A percentile compares a stretch with the other conserved stretches of the same genome.
These are phyloP conservation scores for Liparis tanakae DNA, from an alignment of 2,797 vertebrate genomes.

Conservation along the genomic window DNA sequence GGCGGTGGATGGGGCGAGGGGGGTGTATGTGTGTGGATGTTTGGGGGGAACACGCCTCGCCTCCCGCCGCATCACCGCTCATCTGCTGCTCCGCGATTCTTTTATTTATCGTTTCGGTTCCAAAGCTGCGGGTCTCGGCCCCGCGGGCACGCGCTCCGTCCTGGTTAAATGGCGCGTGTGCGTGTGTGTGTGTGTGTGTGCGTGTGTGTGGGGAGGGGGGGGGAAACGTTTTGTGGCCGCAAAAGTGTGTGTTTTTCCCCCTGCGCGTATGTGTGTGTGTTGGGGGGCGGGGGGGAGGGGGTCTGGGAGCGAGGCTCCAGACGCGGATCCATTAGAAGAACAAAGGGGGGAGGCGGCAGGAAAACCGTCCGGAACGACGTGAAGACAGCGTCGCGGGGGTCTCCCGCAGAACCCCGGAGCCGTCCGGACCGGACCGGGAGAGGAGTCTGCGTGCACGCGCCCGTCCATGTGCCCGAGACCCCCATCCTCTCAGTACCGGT, in stretches of 20 bases:
- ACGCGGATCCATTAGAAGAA: slow-evolving; percentile 77
- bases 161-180: not conserved
- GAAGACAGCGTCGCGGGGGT: not conserved
- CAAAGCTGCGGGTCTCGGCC: no score
- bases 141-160: no score
- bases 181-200: no score
- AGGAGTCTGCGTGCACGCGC: no score
- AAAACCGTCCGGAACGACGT: slow-evolving; percentile 12
- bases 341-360: slow-evolving; percentile 60
- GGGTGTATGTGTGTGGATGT: slow-evolving; percentile 43
- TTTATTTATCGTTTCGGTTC: no score
- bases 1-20: slow-evolving; percentile 14
- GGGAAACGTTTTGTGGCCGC: not conserved
- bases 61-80: slow-evolving; percentile 56
- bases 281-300: slow-evolving; percentile 26
- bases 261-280: slow-evolving; percentile 38
- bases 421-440: no score
- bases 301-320: slow-evolving; percentile 55
- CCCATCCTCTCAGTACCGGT: slow-evolving; percentile 11
- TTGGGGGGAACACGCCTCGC: slow-evolving; percentile 66
- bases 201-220: slow-evolving; percentile 18
- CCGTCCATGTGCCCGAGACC: no score
- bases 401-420: no score
- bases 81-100: slow-evolving; percentile 4
- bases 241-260: slow-evolving; percentile 29